A percentile compares a stretch with the other conserved stretches of the same genome.
These are phyloP conservation scores for Onychostoma macrolepis DNA, from an alignment of 2,113 vertebrate species.

Conservation along the genomic window DNA sequence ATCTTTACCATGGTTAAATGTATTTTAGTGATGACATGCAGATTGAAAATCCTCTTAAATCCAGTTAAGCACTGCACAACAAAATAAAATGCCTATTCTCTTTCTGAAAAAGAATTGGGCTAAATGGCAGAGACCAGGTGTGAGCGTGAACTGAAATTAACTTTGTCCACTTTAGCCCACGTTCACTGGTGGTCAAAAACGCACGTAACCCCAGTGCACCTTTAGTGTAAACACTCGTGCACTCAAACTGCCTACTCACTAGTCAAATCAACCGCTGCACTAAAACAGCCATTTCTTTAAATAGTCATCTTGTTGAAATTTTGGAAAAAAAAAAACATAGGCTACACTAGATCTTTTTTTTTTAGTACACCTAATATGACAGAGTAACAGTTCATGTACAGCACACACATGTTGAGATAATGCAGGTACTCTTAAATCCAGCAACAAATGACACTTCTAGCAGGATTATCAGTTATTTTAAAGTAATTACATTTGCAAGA, in stretches of 20 bases:
- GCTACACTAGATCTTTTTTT: too few relatives aligned
- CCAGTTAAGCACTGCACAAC: neutral
- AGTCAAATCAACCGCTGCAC: neutral
- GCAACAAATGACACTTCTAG: neutral
- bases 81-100: neutral
- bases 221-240: neutral
- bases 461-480: too few relatives aligned
- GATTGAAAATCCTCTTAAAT: neutral
- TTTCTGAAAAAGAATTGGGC: neutral
- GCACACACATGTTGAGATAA: too few relatives aligned
- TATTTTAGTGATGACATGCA: too few relatives aligned
- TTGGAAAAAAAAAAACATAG: too few relatives aligned
- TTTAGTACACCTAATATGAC: too few relatives aligned
- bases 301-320: neutral
- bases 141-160: neutral
- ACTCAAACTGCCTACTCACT: neutral
- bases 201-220: neutral
- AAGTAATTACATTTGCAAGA: too few relatives aligned
- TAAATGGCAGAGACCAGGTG: too few relatives aligned
- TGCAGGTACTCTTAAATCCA: neutral
- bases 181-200: neutral
- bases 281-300: neutral
- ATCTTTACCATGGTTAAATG: neutral
- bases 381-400: too few relatives aligned
- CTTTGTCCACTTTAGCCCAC: neutral